Conservation (phyloP, 1,140 invertebrate genomes). For the Branchinecta lindahli region DNA sequence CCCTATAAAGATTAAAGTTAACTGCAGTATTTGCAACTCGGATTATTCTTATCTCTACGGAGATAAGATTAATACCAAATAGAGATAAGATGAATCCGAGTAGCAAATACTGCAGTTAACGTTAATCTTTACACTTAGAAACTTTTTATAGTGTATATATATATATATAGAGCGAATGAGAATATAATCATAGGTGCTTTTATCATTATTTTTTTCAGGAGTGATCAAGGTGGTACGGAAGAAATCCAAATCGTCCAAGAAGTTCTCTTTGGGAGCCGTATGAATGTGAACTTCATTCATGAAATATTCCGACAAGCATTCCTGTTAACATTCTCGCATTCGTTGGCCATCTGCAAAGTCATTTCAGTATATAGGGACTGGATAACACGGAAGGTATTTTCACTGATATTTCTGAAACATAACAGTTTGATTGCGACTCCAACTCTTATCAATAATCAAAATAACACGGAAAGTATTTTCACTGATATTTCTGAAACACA, state of each 20-base stretch:
- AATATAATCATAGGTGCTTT: no score
- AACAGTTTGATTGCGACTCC: not conserved
- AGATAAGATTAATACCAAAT: no score
- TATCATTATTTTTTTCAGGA: conserved; percentile 21
- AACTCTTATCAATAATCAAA: no score
- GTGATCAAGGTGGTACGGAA: conserved; percentile 32
- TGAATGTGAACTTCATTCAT: conserved; percentile 88
- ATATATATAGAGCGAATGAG: no score
- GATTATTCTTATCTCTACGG: no score
- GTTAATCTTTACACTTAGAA: no score
- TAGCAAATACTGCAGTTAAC: no score
- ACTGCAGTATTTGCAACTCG: no score
- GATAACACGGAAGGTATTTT: conserved; percentile 66
- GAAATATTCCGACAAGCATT: conserved; percentile 88
- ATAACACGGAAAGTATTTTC: conserved; percentile 62
- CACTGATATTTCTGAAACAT: not conserved
- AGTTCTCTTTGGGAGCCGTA: conserved; percentile 69
- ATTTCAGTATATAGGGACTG: conserved; percentile 91
- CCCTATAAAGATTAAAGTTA: no score
- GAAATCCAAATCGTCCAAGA: conserved; percentile 53
- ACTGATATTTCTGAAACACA: not conserved
- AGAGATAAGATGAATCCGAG: no score
- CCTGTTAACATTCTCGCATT: conserved; percentile 70
- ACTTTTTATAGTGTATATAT: no score
- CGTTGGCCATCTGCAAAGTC: conserved; percentile 67